Evolutionary conservation across 2,888 invertebrate species (phyloP).

Genomic region (Onthophagus sagittarius): DNA sequence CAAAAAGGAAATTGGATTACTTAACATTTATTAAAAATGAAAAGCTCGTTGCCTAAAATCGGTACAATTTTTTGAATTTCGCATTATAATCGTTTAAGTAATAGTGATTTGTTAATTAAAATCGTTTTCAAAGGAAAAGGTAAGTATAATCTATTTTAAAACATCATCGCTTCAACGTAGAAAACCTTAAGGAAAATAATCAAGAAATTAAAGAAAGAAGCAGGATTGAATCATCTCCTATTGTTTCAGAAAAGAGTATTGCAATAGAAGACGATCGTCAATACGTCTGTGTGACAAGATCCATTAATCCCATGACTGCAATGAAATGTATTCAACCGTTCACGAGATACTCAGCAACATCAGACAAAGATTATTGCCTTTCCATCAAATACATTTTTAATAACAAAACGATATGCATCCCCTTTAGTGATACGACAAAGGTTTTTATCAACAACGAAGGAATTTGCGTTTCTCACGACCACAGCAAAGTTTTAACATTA

Average conservation of each 20-base stretch:
- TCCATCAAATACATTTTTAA: neutral
- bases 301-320: neutral
- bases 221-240: neutral
- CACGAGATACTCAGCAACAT: neutral
- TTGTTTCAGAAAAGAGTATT: neutral
- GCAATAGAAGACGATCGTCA: neutral
- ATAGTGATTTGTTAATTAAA: too few relatives aligned
- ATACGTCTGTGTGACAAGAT: neutral
- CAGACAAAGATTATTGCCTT: neutral
- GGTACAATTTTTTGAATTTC: too few relatives aligned
- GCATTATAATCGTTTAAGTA: too few relatives aligned
- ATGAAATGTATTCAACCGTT: neutral
- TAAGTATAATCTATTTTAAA: neutral
- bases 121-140: neutral
- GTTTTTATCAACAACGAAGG: neutral
- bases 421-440: neutral
- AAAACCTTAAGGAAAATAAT: neutral
- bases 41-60: too few relatives aligned
- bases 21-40: too few relatives aligned
- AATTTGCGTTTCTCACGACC: neutral
- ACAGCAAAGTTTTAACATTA: neutral
- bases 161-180: neutral
- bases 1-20: too few relatives aligned
- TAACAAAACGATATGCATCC: neutral
- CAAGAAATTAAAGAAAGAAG: neutral